phyloP scores from a whole-genome alignment of 2,797 vertebrate genomes.

The Semaprochilodus insignis region DNA sequence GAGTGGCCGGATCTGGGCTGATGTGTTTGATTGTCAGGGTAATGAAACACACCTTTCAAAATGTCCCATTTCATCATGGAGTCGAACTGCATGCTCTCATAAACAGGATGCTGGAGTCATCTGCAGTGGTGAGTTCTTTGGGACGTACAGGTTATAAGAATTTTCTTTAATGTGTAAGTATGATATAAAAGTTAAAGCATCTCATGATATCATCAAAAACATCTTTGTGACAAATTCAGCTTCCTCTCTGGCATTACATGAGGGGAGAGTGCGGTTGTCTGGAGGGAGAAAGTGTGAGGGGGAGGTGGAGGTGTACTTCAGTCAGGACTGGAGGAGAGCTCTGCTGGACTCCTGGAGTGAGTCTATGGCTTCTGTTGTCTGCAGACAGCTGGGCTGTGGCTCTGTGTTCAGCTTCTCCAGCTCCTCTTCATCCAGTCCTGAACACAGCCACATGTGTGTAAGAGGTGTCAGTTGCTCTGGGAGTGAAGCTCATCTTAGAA shows the following conservation, averaged over 20 bases:
- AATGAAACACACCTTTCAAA: no score
- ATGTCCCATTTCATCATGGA: no score
- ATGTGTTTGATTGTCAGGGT: no score
- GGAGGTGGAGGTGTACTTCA: background rate
- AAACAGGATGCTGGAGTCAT: background rate
- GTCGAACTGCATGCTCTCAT: no score
- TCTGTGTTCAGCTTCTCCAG: background rate
- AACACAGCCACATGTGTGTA: background rate
- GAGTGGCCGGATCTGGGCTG: no score
- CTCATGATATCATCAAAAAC: no score
- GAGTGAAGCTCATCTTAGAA: background rate
- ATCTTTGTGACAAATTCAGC: background rate
- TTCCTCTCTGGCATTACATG: background rate
- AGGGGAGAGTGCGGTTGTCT: background rate
- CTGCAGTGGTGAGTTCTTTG: background rate
- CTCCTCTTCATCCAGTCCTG: background rate
- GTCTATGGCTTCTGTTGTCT: background rate
- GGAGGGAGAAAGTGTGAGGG: background rate
- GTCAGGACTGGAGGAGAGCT: background rate
- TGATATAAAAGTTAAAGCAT: no score
- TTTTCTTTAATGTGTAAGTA: no score
- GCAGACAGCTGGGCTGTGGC: constrained; percentile 4
- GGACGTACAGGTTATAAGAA: no score
- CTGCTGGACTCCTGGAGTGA: background rate
- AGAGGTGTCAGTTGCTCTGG: background rate